Evolutionary conservation across 2,888 invertebrate genomes (phyloP).

Genomic region (Meandrusa payeni): DNA sequence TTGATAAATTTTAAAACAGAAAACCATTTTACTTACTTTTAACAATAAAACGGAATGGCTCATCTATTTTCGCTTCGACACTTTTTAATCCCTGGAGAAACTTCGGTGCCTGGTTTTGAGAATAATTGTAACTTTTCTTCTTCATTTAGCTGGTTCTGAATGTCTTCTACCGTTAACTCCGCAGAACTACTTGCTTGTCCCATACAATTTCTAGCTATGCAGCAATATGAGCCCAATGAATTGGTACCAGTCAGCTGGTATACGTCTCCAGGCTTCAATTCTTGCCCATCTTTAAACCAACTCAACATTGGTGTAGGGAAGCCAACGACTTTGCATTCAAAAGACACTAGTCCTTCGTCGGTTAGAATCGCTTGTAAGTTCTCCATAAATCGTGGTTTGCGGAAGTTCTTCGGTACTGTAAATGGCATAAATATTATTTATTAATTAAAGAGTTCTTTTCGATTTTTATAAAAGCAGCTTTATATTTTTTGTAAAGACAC

Average conservation of each 20-base stretch:
- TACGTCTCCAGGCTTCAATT: constrained; percentile 94
- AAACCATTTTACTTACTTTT: constrained; percentile 88
- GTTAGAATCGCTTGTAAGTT: constrained; percentile 93
- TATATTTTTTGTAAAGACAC: too few species aligned
- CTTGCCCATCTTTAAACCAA: constrained; percentile 97
- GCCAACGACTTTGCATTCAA: constrained; percentile 96
- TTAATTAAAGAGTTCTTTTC: too few species aligned
- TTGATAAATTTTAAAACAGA: too few species aligned
- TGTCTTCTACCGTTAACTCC: constrained; percentile 93
- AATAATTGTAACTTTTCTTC: constrained; percentile 90
- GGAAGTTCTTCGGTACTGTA: constrained; percentile 94
- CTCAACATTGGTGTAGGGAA: constrained; percentile 92
- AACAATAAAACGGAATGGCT: constrained; percentile 88
- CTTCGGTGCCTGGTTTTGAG: constrained; percentile 90
- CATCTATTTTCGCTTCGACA: constrained; percentile 90
- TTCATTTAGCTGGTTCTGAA: constrained; percentile 93
- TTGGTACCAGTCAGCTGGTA: constrained; percentile 95
- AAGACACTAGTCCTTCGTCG: constrained; percentile 94
- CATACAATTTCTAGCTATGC: constrained; percentile 94
- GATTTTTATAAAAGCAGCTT: too few species aligned
- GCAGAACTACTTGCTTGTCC: constrained; percentile 93
- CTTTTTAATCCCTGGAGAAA: constrained; percentile 91
- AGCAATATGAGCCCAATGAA: constrained; percentile 93
- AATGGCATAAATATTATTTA: constrained; percentile 31
- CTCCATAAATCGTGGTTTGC: constrained; percentile 94